Evolutionary conservation across 2,797 vertebrate species (phyloP), one percentile per base, ranked within the genome.

Genomic region (Decapterus maruadsi): DNA sequence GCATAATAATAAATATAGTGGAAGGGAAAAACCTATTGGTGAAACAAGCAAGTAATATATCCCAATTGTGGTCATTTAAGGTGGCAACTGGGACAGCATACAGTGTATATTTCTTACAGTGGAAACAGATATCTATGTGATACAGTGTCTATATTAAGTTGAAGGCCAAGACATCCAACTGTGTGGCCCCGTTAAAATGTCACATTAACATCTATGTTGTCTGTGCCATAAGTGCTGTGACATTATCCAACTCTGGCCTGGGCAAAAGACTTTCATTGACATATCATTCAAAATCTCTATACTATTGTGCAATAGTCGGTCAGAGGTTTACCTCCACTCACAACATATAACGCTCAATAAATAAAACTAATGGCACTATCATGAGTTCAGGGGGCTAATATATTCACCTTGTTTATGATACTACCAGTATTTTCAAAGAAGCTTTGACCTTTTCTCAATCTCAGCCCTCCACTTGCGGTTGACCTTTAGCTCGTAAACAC

Each of bases 381-480:
- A 55, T 40, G 14, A 62, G 64, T 76, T 68, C 45, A 76, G 19
- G 40, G 48, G 64, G 57, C 57, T n/a, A n/a, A 68, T 71, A 31
- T 68, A 31, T 74, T 78, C 51, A 42, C 48, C 69, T 83, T 86
- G 55, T 83, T 86, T 79, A 77, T 80, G 53, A 78, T 74, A 72
- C 17, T 86, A 80, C 65, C 60, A 89, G 78, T 66, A 50, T 82
- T 85, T 89, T 84, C 65, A 80, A 86, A 87, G 77, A 81, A 48
- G 46, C 69, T 81, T 75, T 93, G 91, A 94, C 94, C 93, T 95
- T 94, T 94, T 85, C 82, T 77, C 53, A 68, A 76, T 85, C 82
- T 83, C 83, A 87, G 75, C 83, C 70, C 74, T 92, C 80, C 58
- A 81, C 89, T 89, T 79, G 84, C 70, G 34, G 69, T 66, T 94